A percentile compares a stretch with the other conserved stretches of the same genome.
Evolutionary conservation across 2,888 invertebrate genomes (phyloP).

Genomic region (Caenorhabditis doughertyi): DNA sequence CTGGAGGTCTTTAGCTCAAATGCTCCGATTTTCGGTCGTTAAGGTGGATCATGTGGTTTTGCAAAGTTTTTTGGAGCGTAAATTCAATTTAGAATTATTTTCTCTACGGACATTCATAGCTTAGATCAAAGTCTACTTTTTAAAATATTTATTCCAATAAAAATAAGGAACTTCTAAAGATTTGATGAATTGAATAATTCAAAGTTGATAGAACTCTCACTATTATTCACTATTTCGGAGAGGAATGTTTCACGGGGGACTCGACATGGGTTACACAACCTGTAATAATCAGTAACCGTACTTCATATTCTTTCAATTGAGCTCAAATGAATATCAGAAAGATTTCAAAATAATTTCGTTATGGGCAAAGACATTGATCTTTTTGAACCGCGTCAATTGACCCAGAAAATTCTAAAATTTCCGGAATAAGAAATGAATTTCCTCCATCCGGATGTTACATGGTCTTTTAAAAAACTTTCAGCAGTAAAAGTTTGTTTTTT

Average conservation of each 20-base stretch:
- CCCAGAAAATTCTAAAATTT: too few species aligned
- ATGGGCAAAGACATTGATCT: neutral
- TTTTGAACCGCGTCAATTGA: neutral
- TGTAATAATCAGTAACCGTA: too few species aligned
- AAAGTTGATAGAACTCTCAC: too few species aligned
- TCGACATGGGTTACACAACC: too few species aligned
- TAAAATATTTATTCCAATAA: too few species aligned
- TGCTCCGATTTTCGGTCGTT: slow-evolving; percentile 18
- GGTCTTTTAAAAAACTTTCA: neutral
- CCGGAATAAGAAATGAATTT: neutral
- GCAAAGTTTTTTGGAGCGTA: slow-evolving; percentile 34
- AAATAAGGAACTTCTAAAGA: too few species aligned
- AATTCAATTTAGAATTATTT: slow-evolving; percentile 24
- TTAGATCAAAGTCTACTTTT: slow-evolving; percentile 2
- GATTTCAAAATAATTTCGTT: too few species aligned
- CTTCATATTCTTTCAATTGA: too few species aligned
- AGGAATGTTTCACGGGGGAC: too few species aligned
- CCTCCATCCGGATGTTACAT: neutral
- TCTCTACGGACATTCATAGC: slow-evolving; percentile 2
- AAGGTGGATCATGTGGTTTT: slow-evolving; percentile 8
- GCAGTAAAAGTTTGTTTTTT: neutral
- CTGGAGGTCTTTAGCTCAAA: slow-evolving; percentile 11
- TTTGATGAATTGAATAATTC: too few species aligned
- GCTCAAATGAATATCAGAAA: too few species aligned
- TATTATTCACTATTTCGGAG: too few species aligned